Evolutionary conservation across 1,140 invertebrate genomes (phyloP), one percentile per base, ranked within the genome.

Genomic region (Drosophila melanica): DNA sequence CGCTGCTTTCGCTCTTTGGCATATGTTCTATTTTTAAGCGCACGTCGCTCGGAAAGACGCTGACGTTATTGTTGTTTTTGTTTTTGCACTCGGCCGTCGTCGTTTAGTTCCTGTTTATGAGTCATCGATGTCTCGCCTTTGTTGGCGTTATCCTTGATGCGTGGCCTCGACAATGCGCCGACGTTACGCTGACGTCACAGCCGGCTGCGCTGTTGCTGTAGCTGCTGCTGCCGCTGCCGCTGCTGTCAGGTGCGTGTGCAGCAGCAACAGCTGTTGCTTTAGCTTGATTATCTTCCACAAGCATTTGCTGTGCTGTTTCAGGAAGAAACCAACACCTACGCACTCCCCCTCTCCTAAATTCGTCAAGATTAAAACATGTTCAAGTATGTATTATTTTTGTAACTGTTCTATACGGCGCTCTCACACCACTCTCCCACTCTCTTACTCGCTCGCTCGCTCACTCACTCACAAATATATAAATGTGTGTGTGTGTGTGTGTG

Each of bases 1-100:
- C 50, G 16, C 41, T 12, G 45, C 64, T 58, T n/a, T 50, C 67
- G 54, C 62, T 66, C 60, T 66, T 79, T 79, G 84, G 84, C 84
- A 89, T 84, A 89, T 89, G 84, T 77, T 89, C 85, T 89, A 89
- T 89, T 89, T 89, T 75, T 89, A 77, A 66, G 45, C 68, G 69
- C 41, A 47, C 47, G 47, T 51, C 60, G 58, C 39, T 65, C 68
- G 73, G 74, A 63, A 67, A 62, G 35, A 68, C 44, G 70, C 8
- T 33, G 63, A 12, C 50, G 50, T 35, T n/a, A 11, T 23, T 30
- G 47, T 60, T 69, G 85, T 75, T 79, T 59, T 67, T 80, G 69
- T 76, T 80, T 80, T 42, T 60, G 23, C 37, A 11, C 44, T 60
- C 37, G 51, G 20, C 20, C 44, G 27, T 33, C 63, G 65, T 57